Conservation (phyloP, 1,140 invertebrate species). For the Drosophila prosaltans region DNA sequence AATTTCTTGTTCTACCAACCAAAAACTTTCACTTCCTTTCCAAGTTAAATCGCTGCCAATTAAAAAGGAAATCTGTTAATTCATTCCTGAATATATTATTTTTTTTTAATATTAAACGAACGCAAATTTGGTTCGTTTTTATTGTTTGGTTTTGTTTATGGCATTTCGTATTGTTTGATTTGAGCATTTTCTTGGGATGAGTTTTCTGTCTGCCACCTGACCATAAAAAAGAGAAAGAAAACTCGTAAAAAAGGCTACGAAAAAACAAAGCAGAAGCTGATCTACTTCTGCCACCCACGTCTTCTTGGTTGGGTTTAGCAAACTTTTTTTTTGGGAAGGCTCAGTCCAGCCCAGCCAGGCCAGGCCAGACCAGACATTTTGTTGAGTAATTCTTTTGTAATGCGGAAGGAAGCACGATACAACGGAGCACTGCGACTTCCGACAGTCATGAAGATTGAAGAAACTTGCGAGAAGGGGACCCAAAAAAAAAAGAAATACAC, state of each 20-base stretch:
- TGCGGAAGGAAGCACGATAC: constrained; percentile 73
- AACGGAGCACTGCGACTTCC: constrained; percentile 66
- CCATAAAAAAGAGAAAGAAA: background rate
- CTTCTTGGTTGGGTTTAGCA: constrained; percentile 25
- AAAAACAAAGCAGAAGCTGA: constrained; percentile 3
- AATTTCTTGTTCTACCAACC: too few relatives aligned
- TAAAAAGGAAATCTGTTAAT: constrained; percentile 5
- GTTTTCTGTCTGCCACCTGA: constrained; percentile 12
- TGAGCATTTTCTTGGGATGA: background rate
- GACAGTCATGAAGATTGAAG: constrained; percentile 15
- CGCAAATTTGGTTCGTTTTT: background rate
- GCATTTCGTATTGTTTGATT: constrained; percentile 5
- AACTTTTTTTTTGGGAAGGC: constrained; percentile 42
- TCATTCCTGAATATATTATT: background rate
- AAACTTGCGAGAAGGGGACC: background rate
- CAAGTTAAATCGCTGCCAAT: background rate
- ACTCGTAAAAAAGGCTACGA: background rate
- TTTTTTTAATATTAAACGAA: constrained; percentile 1
- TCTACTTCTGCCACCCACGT: constrained; percentile 14
- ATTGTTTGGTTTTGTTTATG: constrained; percentile 1
- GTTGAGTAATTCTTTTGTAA: constrained; percentile 80
- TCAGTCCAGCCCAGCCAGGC: constrained; percentile 6
- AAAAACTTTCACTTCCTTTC: too few relatives aligned
- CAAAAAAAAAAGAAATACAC: background rate
- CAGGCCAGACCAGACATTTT: constrained; percentile 63